Conservation (phyloP, 2,113 vertebrate species). For the Odontophorus gujanensis region DNA sequence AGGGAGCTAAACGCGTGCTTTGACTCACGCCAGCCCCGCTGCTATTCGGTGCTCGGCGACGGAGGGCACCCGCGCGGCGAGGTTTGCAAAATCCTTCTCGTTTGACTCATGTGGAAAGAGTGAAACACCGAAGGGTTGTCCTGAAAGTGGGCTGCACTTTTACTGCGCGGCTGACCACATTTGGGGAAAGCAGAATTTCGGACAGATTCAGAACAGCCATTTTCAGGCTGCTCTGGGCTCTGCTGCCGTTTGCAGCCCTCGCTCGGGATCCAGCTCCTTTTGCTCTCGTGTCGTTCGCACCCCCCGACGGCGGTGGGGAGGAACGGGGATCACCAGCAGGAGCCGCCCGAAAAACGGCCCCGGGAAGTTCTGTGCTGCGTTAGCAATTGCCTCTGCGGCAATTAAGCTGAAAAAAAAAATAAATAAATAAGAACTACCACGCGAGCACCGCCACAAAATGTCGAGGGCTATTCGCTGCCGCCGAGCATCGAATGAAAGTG, state of each 20-base stretch:
- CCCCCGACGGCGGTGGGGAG: background rate
- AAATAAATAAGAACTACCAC: background rate
- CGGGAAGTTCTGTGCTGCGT: background rate
- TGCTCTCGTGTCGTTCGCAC: no score
- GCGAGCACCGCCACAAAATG: background rate
- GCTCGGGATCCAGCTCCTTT: background rate
- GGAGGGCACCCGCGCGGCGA: background rate
- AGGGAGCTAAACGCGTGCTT: background rate
- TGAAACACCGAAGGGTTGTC: conserved; percentile 27
- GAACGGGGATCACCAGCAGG: background rate
- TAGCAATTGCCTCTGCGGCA: background rate
- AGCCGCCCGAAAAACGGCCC: background rate
- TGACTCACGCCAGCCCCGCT: background rate
- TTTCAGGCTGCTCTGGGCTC: background rate
- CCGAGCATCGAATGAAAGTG: background rate
- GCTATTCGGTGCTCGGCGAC: background rate
- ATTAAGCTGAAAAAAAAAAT: background rate
- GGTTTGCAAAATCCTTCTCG: background rate
- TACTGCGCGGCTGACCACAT: background rate
- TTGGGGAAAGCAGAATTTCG: background rate
- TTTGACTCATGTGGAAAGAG: conserved; percentile 72
- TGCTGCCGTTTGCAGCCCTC: background rate
- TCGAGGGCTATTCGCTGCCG: background rate
- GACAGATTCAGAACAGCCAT: background rate
- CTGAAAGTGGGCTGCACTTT: conserved; percentile 10